These are phyloP conservation scores for Spodoptera litura DNA, from an alignment of 1,140 invertebrate genomes.

Conservation along the genomic window DNA sequence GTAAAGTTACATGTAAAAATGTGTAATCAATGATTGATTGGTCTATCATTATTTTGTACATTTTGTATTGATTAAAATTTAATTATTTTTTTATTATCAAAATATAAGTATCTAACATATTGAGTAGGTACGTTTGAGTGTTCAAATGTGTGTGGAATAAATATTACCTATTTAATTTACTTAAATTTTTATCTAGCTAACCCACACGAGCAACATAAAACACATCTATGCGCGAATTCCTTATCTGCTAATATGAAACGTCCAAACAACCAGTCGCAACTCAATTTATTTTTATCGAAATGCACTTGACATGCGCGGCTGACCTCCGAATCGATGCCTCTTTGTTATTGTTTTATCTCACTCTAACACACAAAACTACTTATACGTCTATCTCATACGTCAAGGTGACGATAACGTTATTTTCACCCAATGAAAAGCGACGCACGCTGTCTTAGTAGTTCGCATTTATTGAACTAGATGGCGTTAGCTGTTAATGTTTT, in stretches of 20 bases:
- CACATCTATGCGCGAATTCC: not conserved
- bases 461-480: constrained; percentile 68
- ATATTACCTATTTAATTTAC: not conserved
- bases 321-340: constrained; percentile 78
- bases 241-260: constrained; percentile 31
- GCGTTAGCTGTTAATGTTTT: constrained; percentile 59
- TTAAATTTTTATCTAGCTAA: not conserved
- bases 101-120: too few species aligned
- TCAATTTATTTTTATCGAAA: constrained; percentile 62
- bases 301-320: constrained; percentile 77
- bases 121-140: not conserved
- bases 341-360: constrained; percentile 79
- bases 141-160: not conserved
- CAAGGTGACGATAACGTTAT: constrained; percentile 64
- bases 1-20: too few species aligned
- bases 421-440: constrained; percentile 57
- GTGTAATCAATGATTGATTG: too few species aligned
- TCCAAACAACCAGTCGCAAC: constrained; percentile 32
- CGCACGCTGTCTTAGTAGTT: constrained; percentile 56
- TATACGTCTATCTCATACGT: constrained; percentile 55
- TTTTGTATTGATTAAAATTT: too few species aligned
- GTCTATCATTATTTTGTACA: too few species aligned
- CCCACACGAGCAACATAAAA: not conserved
- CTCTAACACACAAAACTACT: constrained; percentile 53
- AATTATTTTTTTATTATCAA: too few species aligned